Conservation (phyloP, 2,888 invertebrate genomes). For the Drosophila meridiana region DNA sequence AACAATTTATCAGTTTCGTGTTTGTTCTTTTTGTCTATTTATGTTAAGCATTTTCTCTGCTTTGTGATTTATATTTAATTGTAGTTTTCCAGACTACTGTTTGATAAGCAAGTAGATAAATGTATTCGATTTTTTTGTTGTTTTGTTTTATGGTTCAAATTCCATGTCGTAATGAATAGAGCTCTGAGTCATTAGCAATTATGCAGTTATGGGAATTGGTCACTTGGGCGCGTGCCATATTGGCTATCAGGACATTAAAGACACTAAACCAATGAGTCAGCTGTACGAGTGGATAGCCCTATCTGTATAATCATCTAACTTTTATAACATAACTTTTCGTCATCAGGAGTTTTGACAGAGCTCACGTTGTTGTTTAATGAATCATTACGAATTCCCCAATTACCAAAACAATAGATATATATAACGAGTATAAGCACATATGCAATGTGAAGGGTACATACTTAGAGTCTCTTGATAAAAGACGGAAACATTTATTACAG, state of each 20-base stretch:
- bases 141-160: background rate
- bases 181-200: slow-evolving; percentile 30
- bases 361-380: background rate
- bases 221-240: background rate
- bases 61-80: slow-evolving; percentile 7
- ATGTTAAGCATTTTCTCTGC: background rate
- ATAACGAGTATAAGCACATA: background rate
- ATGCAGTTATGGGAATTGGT: slow-evolving; percentile 3
- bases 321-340: background rate
- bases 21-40: background rate
- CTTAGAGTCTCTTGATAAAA: slow-evolving; percentile 9
- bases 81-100: background rate
- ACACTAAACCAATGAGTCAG: slow-evolving; percentile 1
- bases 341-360: background rate
- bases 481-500: background rate
- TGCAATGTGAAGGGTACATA: background rate
- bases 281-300: background rate
- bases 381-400: background rate
- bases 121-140: background rate
- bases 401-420: background rate
- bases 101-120: slow-evolving; percentile 32
- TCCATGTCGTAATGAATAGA: background rate
- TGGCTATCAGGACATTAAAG: background rate
- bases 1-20: slow-evolving; percentile 5
- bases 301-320: background rate